phyloP scores from a whole-genome alignment of 2,797 vertebrate genomes.

The Avahi laniger region DNA sequence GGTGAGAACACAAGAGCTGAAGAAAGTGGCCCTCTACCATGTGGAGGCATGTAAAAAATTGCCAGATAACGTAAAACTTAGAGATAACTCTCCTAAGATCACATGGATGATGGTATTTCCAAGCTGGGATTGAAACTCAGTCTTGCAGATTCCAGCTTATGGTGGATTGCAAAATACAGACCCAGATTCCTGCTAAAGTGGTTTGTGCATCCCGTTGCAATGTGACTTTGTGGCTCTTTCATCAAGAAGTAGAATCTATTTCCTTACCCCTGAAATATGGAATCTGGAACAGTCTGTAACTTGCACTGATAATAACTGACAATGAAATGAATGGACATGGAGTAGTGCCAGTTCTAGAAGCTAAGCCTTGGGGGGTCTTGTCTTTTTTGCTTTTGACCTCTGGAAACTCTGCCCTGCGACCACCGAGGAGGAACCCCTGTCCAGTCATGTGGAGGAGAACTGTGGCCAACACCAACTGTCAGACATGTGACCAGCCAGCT shows the following conservation, averaged over 20 bases:
- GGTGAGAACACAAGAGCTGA: neutral
- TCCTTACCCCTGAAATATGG: neutral
- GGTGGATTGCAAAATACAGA: neutral
- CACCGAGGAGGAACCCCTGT: neutral
- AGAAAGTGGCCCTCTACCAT: neutral
- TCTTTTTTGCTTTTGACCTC: neutral
- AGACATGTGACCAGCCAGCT: neutral
- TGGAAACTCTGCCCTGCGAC: neutral
- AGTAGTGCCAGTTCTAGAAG: neutral
- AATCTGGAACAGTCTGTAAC: neutral
- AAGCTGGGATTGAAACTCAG: neutral
- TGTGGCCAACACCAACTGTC: neutral
- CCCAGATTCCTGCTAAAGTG: neutral
- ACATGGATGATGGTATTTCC: neutral
- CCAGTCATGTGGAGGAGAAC: neutral
- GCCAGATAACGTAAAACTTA: neutral
- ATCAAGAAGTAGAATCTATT: neutral
- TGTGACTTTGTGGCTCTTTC: neutral
- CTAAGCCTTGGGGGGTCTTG: neutral
- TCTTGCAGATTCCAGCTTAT: fast-evolving
- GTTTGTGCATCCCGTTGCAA: neutral
- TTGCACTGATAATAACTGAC: too few species aligned
- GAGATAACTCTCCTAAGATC: neutral
- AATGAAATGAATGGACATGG: neutral
- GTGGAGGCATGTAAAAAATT: neutral